A percentile compares a stretch with the other conserved stretches of the same genome.
phyloP scores from a whole-genome alignment of 2,888 invertebrate genomes.

The Dyspetes luteomarginatus region DNA sequence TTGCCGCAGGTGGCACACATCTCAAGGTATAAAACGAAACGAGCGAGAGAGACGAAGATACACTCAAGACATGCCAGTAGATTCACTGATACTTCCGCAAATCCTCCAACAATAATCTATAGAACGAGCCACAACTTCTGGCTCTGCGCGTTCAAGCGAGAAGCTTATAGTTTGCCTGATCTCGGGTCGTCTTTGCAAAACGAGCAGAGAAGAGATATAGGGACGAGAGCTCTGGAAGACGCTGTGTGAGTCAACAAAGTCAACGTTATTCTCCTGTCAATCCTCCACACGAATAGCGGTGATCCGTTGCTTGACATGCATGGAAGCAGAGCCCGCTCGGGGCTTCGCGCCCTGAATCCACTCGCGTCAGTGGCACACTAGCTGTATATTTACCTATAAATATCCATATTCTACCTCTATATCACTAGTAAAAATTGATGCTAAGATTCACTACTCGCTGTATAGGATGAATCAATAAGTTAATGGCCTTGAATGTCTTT shows the following conservation, averaged over 20 bases:
- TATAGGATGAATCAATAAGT: not conserved
- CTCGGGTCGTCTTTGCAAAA: not conserved
- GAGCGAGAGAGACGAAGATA: not conserved
- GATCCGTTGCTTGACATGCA: not conserved
- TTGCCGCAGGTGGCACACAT: constrained; percentile 19
- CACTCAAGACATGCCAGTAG: not conserved
- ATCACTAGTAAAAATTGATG: not conserved
- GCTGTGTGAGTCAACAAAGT: not conserved
- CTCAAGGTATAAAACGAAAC: not conserved
- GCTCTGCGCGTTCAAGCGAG: not conserved
- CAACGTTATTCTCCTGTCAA: not conserved
- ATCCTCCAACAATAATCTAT: constrained; percentile 29
- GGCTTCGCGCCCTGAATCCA: not conserved
- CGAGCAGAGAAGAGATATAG: not conserved
- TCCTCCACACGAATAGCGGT: not conserved
- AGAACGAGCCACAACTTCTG: constrained; percentile 5
- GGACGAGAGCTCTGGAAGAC: not conserved
- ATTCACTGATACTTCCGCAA: constrained; percentile 31
- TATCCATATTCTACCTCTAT: not conserved
- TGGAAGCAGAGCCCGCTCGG: not conserved
- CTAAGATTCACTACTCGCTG: not conserved
- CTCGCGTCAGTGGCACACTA: not conserved
- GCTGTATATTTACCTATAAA: not conserved
- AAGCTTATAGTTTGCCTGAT: not conserved
- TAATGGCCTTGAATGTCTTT: not conserved